phyloP scores from a whole-genome alignment of 2,113 vertebrate species.

The Amblyornis subalaris region DNA sequence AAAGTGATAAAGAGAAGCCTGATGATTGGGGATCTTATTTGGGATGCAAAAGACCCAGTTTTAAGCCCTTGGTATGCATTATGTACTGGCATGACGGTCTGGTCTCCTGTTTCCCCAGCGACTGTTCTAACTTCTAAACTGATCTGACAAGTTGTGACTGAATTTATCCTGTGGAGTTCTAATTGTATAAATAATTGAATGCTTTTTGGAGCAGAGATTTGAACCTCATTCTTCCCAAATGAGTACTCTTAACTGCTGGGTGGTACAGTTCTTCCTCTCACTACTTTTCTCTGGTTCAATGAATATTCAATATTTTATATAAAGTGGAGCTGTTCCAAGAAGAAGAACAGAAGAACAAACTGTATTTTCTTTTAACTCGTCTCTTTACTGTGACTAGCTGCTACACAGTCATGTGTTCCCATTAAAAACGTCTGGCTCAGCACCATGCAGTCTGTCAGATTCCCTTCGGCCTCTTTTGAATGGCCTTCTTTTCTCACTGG shows the following conservation, averaged over 20 bases:
- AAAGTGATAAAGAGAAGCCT: background rate
- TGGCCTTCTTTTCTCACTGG: background rate
- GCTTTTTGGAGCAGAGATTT: background rate
- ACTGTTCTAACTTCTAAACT: background rate
- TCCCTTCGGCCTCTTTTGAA: background rate
- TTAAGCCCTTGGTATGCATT: background rate
- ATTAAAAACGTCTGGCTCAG: background rate
- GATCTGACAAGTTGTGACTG: background rate
- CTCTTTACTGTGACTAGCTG: background rate
- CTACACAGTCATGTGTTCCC: background rate
- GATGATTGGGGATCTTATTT: background rate
- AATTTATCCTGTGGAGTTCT: background rate
- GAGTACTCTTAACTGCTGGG: background rate
- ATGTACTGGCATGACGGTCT: background rate
- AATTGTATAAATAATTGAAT: constrained; percentile 25
- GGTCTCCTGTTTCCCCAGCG: background rate
- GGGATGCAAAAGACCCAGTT: background rate
- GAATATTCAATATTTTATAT: constrained; percentile 17
- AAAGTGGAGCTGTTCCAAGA: background rate
- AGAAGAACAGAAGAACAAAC: background rate
- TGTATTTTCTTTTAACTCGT: background rate
- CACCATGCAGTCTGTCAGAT: constrained; percentile 1
- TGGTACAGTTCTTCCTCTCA: background rate
- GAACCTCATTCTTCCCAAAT: background rate
- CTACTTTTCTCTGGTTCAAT: background rate